Conservation (phyloP, 2,113 vertebrate genomes). For the Labeo catla region DNA sequence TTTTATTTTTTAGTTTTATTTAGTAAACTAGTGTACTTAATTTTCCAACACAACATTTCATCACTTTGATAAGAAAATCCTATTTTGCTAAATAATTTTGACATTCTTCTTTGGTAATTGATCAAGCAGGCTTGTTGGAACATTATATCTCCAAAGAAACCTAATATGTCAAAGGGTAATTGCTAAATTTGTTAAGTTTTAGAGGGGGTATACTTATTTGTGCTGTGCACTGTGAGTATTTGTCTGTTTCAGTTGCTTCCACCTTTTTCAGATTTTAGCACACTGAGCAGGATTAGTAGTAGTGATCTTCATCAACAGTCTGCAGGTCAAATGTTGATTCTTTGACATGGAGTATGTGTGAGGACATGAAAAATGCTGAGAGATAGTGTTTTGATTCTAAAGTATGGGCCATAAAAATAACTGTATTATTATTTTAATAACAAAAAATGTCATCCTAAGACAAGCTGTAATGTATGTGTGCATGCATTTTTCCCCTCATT, state of each 20-base stretch:
- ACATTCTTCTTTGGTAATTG: no score
- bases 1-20: no score
- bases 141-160: no score
- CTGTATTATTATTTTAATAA: not conserved
- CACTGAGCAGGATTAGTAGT: not conserved
- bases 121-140: no score
- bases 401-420: not conserved
- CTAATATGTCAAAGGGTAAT: no score
- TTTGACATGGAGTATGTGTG: not conserved
- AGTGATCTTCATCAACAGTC: not conserved
- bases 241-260: not conserved
- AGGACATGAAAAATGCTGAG: not conserved
- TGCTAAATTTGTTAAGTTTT: no score
- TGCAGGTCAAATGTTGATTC: not conserved
- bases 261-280: not conserved
- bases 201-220: no score
- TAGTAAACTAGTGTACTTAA: no score
- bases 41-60: no score
- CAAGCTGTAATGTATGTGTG: not conserved
- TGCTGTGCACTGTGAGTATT: not conserved
- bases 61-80: no score
- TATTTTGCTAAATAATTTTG: no score
- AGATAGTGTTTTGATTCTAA: not conserved
- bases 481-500: not conserved
- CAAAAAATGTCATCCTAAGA: not conserved